Evolutionary conservation across 2,113 vertebrate genomes (phyloP), one percentile per base, ranked within the genome.

Genomic region (Lichenostomus cassidix): DNA sequence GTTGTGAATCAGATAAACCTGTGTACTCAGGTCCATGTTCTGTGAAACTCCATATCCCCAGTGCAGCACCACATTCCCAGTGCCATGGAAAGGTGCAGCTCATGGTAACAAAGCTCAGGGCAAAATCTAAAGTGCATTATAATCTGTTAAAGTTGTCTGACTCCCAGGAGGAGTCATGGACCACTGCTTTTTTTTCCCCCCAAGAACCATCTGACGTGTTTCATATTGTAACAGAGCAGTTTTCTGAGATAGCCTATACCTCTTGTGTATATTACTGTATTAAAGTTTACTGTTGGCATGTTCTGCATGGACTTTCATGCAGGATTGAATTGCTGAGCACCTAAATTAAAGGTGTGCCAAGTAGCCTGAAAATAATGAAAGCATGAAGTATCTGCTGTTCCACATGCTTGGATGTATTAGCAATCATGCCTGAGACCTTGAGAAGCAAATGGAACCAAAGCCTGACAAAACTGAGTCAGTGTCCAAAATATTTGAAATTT

Each of bases 311-410:
- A 15, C 7, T 63, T 94, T 86, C 75, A 42, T 95, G 67, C 85
- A 47, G 75, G 53, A 52, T 75, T 90, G 70, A 96, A 91, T 87
- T 67, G 56, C 46, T 69, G 37, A 74, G 50, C 42, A 9, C 2
- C 19, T 75, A 89, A 90, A 21, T 69, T 74, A 59, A 87, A 90
- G 80, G 75, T 95, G 76, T 85, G 86, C 88, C 88, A 93, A 89
- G 77, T 42, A 82, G 78, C 47, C 60, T 93, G 76, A 64, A 86
- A 81, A 79, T 65, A 89, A 82, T n/a, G 73, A 68, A 78, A 50
- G 39, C 46, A 46, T 85, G 19, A 31, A 31, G 39, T 64, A 29
- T 76, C 42, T 91, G 62, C 65, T 79, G 65, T 82, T 89, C 65
- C 46, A 27, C n/a, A 11, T 44, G 17, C 35, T 24, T 73, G 70